Conservation (phyloP, 1,140 invertebrate genomes). For the Drosophila navojoa region DNA sequence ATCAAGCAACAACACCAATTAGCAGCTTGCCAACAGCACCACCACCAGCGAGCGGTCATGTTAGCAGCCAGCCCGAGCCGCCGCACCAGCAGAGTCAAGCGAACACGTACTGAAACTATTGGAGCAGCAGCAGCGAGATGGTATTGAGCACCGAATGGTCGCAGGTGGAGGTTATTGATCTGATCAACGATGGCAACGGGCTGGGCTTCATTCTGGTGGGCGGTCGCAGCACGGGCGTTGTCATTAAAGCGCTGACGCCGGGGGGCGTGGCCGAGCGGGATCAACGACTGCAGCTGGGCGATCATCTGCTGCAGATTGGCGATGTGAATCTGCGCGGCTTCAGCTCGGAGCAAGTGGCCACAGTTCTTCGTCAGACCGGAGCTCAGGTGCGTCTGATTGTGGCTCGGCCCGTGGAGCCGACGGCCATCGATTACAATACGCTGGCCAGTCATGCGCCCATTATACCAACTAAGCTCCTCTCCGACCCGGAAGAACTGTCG, state of each 20-base stretch:
- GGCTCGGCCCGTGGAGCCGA: constrained; percentile 92
- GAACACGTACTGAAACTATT: background rate
- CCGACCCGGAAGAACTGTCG: constrained; percentile 92
- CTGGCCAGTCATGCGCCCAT: constrained; percentile 88
- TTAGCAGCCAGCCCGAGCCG: background rate
- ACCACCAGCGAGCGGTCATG: constrained; percentile 12
- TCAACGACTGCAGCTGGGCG: constrained; percentile 93
- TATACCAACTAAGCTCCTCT: constrained; percentile 92
- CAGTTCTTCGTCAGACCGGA: constrained; percentile 94
- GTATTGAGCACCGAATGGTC: constrained; percentile 95
- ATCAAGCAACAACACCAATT: constrained; percentile 15
- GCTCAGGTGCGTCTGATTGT: constrained; percentile 94
- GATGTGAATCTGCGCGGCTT: constrained; percentile 96
- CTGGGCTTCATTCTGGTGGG: constrained; percentile 96
- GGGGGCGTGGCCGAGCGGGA: constrained; percentile 96
- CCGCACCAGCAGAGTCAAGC: constrained; percentile 1
- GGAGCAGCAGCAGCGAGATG: constrained; percentile 83
- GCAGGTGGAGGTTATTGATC: constrained; percentile 95
- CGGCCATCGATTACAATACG: constrained; percentile 87
- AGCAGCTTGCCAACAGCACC: constrained; percentile 10
- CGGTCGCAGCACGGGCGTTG: constrained; percentile 97
- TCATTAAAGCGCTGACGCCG: constrained; percentile 95
- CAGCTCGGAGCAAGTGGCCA: constrained; percentile 96
- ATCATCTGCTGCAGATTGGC: constrained; percentile 97
- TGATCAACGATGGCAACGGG: constrained; percentile 92